A percentile compares a stretch with the other conserved stretches of the same genome.
Conservation (phyloP, 2,113 vertebrate species). For the Peromyscus maniculatus region DNA sequence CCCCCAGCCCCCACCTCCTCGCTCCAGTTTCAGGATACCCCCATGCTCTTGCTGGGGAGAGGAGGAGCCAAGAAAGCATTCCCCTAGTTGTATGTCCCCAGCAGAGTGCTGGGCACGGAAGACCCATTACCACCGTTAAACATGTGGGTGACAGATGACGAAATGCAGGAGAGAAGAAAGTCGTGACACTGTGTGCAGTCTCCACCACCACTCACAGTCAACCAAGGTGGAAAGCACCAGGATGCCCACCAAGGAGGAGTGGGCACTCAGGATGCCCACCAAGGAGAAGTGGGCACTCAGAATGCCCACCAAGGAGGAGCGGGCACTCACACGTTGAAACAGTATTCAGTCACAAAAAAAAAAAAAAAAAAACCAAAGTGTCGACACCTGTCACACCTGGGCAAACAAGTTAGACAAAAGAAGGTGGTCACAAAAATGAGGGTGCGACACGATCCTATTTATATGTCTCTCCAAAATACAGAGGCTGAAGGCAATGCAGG, state of each 20-base stretch:
- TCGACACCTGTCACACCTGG: fast-evolving
- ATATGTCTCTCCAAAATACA: fast-evolving
- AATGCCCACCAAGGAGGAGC: neutral
- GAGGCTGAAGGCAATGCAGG: neutral
- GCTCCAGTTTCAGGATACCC: neutral
- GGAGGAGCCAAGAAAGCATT: neutral
- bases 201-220: neutral
- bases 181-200: neutral
- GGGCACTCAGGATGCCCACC: neutral
- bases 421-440: neutral
- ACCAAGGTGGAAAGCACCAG: neutral
- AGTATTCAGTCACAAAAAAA: neutral
- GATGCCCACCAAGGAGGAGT: no score
- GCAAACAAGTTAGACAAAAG: neutral
- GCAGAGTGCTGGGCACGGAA: fast-evolving
- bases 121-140: fast-evolving
- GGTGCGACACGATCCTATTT: fast-evolving
- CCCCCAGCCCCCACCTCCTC: fast-evolving
- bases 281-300: neutral
- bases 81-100: neutral
- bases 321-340: fast-evolving
- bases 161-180: no score
- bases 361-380: neutral
- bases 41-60: neutral
- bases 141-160: fast-evolving